Percentiles rank a stretch among this genome's conserved stretches.
phyloP scores from a whole-genome alignment of 2,888 invertebrate genomes.

The Fragum fragum region DNA sequence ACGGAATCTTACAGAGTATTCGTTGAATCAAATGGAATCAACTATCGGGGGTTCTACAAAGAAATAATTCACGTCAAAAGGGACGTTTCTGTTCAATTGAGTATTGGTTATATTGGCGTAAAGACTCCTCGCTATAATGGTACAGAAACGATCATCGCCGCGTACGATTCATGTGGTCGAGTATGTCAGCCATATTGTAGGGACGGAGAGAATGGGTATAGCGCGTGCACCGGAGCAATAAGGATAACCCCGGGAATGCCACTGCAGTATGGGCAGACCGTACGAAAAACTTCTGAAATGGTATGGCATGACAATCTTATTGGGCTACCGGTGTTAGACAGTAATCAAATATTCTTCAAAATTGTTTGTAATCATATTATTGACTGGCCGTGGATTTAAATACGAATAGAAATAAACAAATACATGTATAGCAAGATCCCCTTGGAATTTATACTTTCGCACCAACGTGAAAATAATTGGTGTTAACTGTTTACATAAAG shows the following conservation, averaged over 20 bases:
- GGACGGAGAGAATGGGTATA: conserved; percentile 32
- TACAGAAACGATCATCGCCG: conserved; percentile 65
- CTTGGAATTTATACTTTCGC: no score
- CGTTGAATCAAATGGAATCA: conserved; percentile 70
- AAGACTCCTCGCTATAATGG: conserved; percentile 52
- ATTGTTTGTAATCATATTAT: conserved; percentile 61
- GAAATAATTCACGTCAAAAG: conserved; percentile 68
- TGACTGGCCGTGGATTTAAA: conserved; percentile 59
- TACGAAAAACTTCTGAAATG: conserved; percentile 35
- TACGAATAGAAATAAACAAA: no score
- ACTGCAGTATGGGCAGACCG: conserved; percentile 46
- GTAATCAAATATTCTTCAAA: conserved; percentile 60
- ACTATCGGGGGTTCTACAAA: conserved; percentile 71
- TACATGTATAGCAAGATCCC: no score
- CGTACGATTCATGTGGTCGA: conserved; percentile 74
- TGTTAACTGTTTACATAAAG: no score
- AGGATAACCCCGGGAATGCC: conserved; percentile 59
- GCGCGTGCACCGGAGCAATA: conserved; percentile 64
- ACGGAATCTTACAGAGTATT: conserved; percentile 49
- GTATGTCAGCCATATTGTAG: conserved; percentile 67
- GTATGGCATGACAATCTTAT: conserved; percentile 57
- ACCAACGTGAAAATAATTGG: no score
- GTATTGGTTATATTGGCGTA: conserved; percentile 64
- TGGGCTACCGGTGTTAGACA: conserved; percentile 54
- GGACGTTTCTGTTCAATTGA: conserved; percentile 61